Conservation (phyloP, 1,140 invertebrate species). For the Frieseomelitta varia region DNA sequence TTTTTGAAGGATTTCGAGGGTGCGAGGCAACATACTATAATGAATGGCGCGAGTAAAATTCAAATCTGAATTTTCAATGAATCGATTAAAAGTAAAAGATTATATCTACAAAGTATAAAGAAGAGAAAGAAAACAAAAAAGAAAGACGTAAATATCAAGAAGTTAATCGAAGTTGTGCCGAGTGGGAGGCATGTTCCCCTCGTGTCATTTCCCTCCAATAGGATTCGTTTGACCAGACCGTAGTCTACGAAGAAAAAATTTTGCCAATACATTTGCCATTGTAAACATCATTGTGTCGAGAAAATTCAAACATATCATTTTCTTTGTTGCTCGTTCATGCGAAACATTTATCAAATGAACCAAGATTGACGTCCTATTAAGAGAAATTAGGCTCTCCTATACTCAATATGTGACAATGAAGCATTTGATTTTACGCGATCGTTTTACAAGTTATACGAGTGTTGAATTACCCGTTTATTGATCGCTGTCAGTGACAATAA, state of each 20-base stretch:
- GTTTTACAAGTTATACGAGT: neutral
- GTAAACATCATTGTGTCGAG: constrained; percentile 1
- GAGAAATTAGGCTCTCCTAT: neutral
- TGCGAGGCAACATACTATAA: neutral
- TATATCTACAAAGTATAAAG: too few species aligned
- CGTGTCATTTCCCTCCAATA: constrained; percentile 15
- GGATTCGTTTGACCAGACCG: neutral
- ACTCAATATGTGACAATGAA: neutral
- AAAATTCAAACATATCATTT: neutral
- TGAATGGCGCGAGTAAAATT: neutral
- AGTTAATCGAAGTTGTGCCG: neutral
- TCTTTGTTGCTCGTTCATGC: neutral
- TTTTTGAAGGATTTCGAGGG: neutral
- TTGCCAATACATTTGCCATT: constrained; percentile 6
- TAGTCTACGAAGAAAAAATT: constrained; percentile 17
- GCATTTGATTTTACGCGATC: neutral
- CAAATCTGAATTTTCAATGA: neutral
- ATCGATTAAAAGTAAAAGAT: neutral
- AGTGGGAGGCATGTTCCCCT: constrained; percentile 17
- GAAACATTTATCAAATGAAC: neutral
- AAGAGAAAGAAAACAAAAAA: neutral
- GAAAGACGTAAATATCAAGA: neutral
- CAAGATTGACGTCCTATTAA: neutral
- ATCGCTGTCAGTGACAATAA: constrained; percentile 17
- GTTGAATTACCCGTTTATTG: constrained; percentile 21